Evolutionary conservation across 2,797 vertebrate genomes (phyloP).

Genomic region (Sphaeramia orbicularis): DNA sequence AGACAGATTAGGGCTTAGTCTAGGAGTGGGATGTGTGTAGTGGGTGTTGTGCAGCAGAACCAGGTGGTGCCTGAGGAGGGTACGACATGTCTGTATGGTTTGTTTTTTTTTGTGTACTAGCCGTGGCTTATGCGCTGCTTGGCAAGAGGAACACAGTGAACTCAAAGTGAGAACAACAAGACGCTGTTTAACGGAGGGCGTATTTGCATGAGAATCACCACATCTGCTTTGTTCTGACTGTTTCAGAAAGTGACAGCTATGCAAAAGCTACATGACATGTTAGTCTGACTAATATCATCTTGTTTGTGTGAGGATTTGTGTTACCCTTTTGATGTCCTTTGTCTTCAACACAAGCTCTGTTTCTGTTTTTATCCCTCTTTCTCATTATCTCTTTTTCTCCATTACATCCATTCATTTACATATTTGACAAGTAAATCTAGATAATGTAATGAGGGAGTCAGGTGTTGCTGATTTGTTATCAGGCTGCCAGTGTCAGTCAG

Average conservation of each 20-base stretch:
- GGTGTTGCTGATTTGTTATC: slow-evolving; percentile 41
- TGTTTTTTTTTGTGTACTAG: slow-evolving; percentile 23
- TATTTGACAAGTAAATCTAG: slow-evolving; percentile 42
- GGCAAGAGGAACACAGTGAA: slow-evolving; percentile 63
- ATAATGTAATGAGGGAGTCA: slow-evolving; percentile 27
- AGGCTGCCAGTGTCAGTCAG: background rate
- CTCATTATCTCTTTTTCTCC: background rate
- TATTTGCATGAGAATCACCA: slow-evolving; percentile 77
- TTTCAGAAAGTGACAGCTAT: slow-evolving; percentile 35
- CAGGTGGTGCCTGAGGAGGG: slow-evolving; percentile 68
- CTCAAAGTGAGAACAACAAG: slow-evolving; percentile 74
- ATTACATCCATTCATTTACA: slow-evolving; percentile 20
- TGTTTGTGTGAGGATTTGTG: slow-evolving; percentile 13
- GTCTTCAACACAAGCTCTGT: slow-evolving; percentile 9
- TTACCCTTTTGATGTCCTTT: background rate
- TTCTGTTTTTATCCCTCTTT: slow-evolving; percentile 8
- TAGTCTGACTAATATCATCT: slow-evolving; percentile 4
- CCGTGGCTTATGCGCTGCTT: slow-evolving; percentile 35
- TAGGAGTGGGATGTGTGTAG: slow-evolving; percentile 53
- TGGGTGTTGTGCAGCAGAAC: slow-evolving; percentile 59
- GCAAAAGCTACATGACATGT: slow-evolving; percentile 21
- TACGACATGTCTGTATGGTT: slow-evolving; percentile 47
- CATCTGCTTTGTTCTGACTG: slow-evolving; percentile 20
- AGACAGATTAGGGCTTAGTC: slow-evolving; percentile 72
- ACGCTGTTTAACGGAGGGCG: slow-evolving; percentile 58